phyloP scores from a whole-genome alignment of 2,113 vertebrate genomes.

The Ivindomyrus marchei region DNA sequence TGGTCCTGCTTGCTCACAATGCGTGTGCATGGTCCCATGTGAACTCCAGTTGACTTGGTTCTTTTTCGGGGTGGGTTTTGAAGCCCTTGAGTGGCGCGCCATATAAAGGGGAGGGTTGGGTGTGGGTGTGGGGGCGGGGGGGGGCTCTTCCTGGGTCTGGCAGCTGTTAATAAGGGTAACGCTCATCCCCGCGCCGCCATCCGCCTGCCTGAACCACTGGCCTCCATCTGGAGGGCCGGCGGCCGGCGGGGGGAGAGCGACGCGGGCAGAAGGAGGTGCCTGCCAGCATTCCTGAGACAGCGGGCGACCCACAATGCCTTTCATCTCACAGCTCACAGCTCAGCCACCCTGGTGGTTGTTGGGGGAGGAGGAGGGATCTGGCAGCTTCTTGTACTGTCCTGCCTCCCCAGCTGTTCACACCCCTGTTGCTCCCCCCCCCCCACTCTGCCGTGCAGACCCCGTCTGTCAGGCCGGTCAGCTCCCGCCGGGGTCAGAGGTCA shows the following conservation, averaged over 20 bases:
- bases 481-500: constrained; percentile 2
- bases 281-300: constrained; percentile 5
- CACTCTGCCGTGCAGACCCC: not conserved
- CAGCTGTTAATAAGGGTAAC: not conserved
- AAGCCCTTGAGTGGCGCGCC: not conserved
- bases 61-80: not conserved
- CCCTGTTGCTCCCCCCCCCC: not conserved
- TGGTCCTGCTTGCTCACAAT: not conserved
- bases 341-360: not conserved
- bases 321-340: constrained; percentile 5
- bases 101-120: not conserved
- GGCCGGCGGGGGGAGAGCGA: not conserved
- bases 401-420: not conserved
- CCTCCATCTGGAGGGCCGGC: not conserved
- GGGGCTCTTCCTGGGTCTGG: not conserved
- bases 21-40: not conserved
- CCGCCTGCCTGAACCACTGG: not conserved
- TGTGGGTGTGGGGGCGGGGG: not conserved
- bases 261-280: not conserved
- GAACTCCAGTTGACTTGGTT: not conserved
- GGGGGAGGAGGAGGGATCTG: not conserved
- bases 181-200: not conserved
- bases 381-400: not conserved
- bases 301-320: constrained; percentile 1
- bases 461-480: not conserved